These are phyloP conservation scores for Urocyon cinereoargenteus DNA, from an alignment of 2,797 vertebrate genomes.

Conservation along the genomic window DNA sequence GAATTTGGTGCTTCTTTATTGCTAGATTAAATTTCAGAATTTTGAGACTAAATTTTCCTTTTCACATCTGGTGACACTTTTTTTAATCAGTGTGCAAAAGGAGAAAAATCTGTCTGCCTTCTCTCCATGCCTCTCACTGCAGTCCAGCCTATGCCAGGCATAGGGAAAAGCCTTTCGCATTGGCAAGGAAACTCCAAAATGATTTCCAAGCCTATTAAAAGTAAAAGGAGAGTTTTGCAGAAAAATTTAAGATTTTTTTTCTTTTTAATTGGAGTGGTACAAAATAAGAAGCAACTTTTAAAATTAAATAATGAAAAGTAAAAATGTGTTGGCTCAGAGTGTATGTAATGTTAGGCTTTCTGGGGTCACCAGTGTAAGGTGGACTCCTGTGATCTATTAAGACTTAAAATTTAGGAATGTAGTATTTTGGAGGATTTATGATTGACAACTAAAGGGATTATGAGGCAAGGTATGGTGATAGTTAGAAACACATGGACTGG, in stretches of 20 bases:
- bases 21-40: constrained; percentile 73
- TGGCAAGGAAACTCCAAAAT: constrained; percentile 56
- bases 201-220: constrained; percentile 62
- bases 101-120: constrained; percentile 57
- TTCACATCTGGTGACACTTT: constrained; percentile 72
- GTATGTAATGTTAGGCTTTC: not conserved
- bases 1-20: constrained; percentile 37
- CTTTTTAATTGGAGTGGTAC: not conserved
- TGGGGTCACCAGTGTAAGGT: not conserved
- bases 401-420: not conserved
- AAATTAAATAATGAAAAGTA: constrained; percentile 15
- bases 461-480: not conserved
- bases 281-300: constrained; percentile 1
- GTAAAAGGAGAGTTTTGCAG: constrained; percentile 21
- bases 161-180: constrained; percentile 39
- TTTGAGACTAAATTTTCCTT: constrained; percentile 62
- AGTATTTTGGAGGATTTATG: not conserved
- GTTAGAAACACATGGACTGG: not conserved
- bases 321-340: not conserved
- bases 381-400: not conserved
- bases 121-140: not conserved
- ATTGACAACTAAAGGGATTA: not conserved
- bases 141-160: constrained; percentile 29
- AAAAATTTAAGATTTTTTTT: not conserved
- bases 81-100: constrained; percentile 57